Evolutionary conservation across 2,888 invertebrate genomes (phyloP).

Genomic region (Ophion costatus): DNA sequence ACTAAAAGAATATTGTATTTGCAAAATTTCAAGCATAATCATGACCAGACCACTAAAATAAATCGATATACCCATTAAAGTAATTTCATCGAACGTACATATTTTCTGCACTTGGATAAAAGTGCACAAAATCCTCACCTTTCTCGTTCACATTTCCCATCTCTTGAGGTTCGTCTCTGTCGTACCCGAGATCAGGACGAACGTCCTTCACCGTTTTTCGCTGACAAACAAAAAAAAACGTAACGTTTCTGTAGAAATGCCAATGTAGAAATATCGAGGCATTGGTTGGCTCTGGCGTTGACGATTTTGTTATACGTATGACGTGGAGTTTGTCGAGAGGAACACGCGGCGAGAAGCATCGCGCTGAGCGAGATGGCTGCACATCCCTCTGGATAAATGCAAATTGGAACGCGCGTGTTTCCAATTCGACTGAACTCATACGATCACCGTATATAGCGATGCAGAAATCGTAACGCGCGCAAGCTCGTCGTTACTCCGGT

Average conservation of each 20-base stretch:
- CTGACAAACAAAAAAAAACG: too few species aligned
- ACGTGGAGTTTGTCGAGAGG: slow-evolving; percentile 14
- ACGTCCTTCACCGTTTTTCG: not conserved
- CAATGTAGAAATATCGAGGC: not conserved
- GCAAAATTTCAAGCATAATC: too few species aligned
- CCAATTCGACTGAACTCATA: slow-evolving; percentile 45
- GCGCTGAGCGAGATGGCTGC: not conserved
- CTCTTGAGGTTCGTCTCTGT: too few species aligned
- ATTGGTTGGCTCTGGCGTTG: not conserved
- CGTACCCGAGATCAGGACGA: too few species aligned
- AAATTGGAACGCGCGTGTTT: slow-evolving; percentile 56
- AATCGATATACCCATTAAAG: too few species aligned
- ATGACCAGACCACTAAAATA: too few species aligned
- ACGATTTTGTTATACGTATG: slow-evolving; percentile 5
- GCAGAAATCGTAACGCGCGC: slow-evolving; percentile 51
- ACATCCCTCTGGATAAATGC: slow-evolving; percentile 41
- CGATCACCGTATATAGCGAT: slow-evolving; percentile 8
- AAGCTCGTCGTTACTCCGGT: not conserved
- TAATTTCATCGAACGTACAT: too few species aligned
- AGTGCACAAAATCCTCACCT: too few species aligned
- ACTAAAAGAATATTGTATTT: too few species aligned
- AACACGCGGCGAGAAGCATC: slow-evolving; percentile 30
- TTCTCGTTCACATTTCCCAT: too few species aligned
- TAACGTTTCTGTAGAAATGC: too few species aligned
- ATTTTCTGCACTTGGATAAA: too few species aligned